A percentile compares a stretch with the other conserved stretches of the same genome.
These are phyloP conservation scores for Cygnus buccinator DNA, from an alignment of 2,113 vertebrate genomes.

Conservation along the genomic window DNA sequence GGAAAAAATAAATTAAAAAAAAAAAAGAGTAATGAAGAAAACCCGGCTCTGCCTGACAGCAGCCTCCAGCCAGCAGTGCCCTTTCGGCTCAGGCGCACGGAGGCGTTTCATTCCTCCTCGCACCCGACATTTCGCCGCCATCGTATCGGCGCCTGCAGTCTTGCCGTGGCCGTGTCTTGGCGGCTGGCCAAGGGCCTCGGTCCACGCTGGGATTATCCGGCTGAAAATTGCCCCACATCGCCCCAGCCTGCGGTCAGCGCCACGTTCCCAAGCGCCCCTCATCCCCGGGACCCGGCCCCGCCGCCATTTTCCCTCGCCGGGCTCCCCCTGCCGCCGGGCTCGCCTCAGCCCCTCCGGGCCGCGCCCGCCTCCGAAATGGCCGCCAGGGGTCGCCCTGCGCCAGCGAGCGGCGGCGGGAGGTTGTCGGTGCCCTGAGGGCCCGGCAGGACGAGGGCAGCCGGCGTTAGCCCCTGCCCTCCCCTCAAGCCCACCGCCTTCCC, in stretches of 20 bases:
- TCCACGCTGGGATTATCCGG: rapidly evolving
- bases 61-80: rapidly evolving
- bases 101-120: rapidly evolving
- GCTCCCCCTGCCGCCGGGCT: neutral
- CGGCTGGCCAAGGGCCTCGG: too few relatives aligned
- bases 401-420: neutral
- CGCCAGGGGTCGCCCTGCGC: neutral
- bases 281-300: rapidly evolving
- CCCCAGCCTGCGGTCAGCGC: rapidly evolving
- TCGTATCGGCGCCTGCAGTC: rapidly evolving
- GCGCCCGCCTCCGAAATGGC: neutral
- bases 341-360: too few relatives aligned
- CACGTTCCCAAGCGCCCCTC: neutral
- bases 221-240: rapidly evolving
- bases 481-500: too few relatives aligned
- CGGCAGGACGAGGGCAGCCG: too few relatives aligned
- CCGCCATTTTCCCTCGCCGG: rapidly evolving
- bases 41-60: rapidly evolving
- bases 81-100: rapidly evolving
- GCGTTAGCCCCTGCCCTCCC: too few relatives aligned
- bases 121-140: rapidly evolving
- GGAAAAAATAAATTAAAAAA: neutral
- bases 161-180: too few relatives aligned
- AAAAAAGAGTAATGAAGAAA: neutral
- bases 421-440: neutral